These are phyloP conservation scores for Xenopus tropicalis DNA, from an alignment of 2,113 vertebrate genomes.

Conservation along the genomic window DNA sequence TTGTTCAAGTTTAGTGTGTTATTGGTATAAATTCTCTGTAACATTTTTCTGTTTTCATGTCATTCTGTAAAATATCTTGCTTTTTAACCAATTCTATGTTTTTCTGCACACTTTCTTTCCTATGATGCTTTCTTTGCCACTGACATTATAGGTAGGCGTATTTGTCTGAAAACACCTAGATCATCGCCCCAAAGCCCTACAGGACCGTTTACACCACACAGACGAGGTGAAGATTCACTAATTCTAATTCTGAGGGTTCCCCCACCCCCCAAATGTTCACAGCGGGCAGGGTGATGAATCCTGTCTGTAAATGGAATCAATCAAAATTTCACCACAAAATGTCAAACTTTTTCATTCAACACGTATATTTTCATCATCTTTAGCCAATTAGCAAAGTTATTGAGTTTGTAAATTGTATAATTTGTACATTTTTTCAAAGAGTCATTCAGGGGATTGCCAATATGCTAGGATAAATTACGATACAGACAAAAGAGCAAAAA, in stretches of 20 bases:
- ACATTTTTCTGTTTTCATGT: not conserved
- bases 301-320: not conserved
- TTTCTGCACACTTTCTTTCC: constrained; percentile 33
- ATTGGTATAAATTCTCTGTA: no score
- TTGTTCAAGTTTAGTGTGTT: no score
- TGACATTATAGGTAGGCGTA: constrained; percentile 37
- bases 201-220: constrained; percentile 27
- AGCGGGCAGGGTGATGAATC: constrained; percentile 1
- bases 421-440: no score
- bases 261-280: not conserved
- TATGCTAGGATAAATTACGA: no score
- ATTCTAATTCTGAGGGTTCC: constrained; percentile 20
- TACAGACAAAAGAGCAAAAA: no score
- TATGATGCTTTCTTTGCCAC: constrained; percentile 26
- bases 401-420: no score
- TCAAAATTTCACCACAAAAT: constrained; percentile 2
- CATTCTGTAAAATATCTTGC: not conserved
- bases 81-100: constrained; percentile 30
- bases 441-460: no score
- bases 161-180: constrained; percentile 40
- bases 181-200: constrained; percentile 27
- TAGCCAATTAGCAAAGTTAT: not conserved
- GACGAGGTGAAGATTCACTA: constrained; percentile 40
- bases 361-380: not conserved
- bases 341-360: not conserved